A percentile compares a stretch with the other conserved stretches of the same genome.
Conservation (phyloP, 2,797 vertebrate genomes). For the Coluber constrictor region DNA sequence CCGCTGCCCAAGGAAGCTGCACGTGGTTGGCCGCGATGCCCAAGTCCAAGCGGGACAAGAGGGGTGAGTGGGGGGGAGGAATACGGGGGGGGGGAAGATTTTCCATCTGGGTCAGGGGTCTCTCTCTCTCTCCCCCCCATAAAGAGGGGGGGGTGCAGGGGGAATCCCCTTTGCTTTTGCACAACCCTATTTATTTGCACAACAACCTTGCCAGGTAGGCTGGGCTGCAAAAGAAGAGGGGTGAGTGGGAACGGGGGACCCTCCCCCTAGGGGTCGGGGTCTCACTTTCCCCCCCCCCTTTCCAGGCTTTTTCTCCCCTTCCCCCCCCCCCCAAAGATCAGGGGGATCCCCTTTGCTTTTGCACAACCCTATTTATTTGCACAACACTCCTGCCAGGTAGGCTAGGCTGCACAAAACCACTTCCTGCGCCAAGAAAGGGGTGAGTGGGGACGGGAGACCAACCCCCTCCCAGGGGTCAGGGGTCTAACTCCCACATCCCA, state of each 20-base stretch:
- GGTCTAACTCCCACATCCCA: too few relatives aligned
- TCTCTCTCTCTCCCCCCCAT: too few relatives aligned
- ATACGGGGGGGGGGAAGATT: too few relatives aligned
- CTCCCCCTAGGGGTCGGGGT: too few relatives aligned
- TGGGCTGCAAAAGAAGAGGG: not conserved
- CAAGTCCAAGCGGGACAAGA: constrained; percentile 93
- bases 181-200: not conserved
- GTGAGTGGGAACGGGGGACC: too few relatives aligned
- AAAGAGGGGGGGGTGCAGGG: not conserved
- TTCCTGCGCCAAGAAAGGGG: too few relatives aligned
- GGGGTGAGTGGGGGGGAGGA: constrained; percentile 69
- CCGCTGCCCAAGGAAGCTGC: constrained; percentile 54
- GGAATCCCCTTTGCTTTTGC: not conserved
- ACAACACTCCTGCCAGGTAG: not conserved
- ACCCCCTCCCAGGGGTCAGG: too few relatives aligned
- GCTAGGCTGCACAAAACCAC: not conserved
- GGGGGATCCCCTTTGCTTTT: not conserved
- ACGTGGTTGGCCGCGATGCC: constrained; percentile 80
- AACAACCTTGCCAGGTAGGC: not conserved
- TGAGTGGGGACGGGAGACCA: too few relatives aligned
- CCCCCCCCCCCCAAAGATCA: too few relatives aligned
- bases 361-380: not conserved
- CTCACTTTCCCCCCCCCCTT: not conserved
- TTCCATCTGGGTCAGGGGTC: not conserved
- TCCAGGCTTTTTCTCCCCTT: too few relatives aligned